phyloP scores from a whole-genome alignment of 1,140 invertebrate species.

The Aculops lycopersici region DNA sequence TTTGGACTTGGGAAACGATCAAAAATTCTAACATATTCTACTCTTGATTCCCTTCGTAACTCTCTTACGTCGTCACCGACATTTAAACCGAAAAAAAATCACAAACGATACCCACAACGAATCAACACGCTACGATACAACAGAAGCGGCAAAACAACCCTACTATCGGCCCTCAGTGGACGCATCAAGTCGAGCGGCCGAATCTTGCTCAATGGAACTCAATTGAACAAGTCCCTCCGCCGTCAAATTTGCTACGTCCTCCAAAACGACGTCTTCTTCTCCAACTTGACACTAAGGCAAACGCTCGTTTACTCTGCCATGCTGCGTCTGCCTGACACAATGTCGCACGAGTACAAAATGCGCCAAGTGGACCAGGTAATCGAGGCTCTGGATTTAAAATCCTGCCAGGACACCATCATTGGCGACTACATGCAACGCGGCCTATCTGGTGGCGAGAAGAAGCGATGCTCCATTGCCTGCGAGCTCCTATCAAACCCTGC shows the following conservation, averaged over 20 bases:
- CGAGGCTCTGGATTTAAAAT: slow-evolving; percentile 33
- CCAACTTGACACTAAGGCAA: slow-evolving; percentile 40
- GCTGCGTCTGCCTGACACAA: slow-evolving; percentile 35
- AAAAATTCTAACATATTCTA: neutral
- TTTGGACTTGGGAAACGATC: neutral
- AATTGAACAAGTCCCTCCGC: slow-evolving; percentile 36
- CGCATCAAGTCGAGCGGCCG: slow-evolving; percentile 29
- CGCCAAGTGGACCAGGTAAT: slow-evolving; percentile 44
- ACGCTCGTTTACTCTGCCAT: slow-evolving; percentile 38
- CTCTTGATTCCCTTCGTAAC: neutral
- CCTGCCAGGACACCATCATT: slow-evolving; percentile 46
- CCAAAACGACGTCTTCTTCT: slow-evolving; percentile 51
- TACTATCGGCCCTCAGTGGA: slow-evolving; percentile 38
- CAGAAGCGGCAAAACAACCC: slow-evolving; percentile 36
- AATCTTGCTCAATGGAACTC: slow-evolving; percentile 35
- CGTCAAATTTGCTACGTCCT: slow-evolving; percentile 46
- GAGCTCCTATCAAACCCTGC: slow-evolving; percentile 54
- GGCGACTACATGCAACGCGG: slow-evolving; percentile 41
- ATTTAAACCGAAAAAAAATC: neutral
- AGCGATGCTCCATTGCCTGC: slow-evolving; percentile 49
- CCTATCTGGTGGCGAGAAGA: slow-evolving; percentile 53
- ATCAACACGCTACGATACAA: neutral
- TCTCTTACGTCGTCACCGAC: neutral
- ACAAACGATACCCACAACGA: neutral
- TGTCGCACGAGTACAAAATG: slow-evolving; percentile 37